A percentile compares a stretch with the other conserved stretches of the same genome.
Evolutionary conservation across 2,797 vertebrate genomes (phyloP).

Genomic region (Otolemur crassicaudatus): DNA sequence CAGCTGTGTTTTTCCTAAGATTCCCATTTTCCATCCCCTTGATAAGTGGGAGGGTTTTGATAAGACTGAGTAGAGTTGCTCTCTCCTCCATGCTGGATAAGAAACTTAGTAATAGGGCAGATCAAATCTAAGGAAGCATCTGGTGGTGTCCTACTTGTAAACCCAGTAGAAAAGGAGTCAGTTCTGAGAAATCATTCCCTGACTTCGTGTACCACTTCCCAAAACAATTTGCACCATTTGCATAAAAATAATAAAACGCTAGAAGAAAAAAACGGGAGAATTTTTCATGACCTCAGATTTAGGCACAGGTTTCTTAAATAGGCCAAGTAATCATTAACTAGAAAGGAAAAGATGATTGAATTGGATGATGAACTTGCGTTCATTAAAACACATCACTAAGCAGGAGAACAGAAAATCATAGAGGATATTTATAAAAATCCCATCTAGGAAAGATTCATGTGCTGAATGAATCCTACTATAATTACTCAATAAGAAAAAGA

Average conservation of each 20-base stretch:
- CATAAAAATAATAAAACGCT: background rate
- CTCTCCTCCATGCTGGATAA: background rate
- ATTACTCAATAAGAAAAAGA: background rate
- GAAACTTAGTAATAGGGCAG: background rate
- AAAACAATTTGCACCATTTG: background rate
- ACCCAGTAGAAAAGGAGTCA: background rate
- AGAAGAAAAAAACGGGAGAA: background rate
- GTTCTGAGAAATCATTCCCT: background rate
- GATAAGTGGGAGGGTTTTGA: background rate
- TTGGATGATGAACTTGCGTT: background rate
- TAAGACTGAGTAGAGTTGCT: background rate
- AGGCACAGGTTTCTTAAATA: background rate
- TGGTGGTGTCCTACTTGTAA: background rate
- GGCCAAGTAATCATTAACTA: background rate
- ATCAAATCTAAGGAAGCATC: background rate
- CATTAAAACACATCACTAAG: background rate
- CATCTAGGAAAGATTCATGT: background rate
- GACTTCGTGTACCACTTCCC: background rate
- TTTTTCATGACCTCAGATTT: background rate
- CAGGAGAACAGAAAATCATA: background rate
- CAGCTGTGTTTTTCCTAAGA: background rate
- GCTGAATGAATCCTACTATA: background rate
- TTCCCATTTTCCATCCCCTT: background rate
- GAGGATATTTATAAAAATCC: background rate
- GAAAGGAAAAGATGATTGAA: background rate